Evolutionary conservation across 2,888 invertebrate species (phyloP).

Genomic region (Lasioglossum figueresi): DNA sequence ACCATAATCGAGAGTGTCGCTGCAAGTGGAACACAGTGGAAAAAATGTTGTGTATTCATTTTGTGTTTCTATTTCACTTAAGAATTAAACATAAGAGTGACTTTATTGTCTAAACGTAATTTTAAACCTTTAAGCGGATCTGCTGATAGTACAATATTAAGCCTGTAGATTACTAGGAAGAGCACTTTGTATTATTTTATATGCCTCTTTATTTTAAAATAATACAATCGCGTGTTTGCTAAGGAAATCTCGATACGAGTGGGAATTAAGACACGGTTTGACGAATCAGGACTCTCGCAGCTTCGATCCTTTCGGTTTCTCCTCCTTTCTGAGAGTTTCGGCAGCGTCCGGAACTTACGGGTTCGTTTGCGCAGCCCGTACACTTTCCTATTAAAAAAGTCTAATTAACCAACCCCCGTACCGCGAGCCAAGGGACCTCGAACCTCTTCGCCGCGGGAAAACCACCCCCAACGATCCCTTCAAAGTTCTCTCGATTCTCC

Average conservation of each 20-base stretch:
- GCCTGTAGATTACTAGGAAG: not conserved
- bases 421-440: not conserved
- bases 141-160: not conserved
- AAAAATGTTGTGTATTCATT: too few relatives aligned
- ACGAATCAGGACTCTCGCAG: not conserved
- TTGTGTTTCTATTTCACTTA: not conserved
- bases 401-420: not conserved
- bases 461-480: not conserved
- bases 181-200: not conserved
- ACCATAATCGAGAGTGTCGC: not conserved
- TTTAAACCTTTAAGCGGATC: too few relatives aligned
- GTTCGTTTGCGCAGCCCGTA: not conserved
- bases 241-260: not conserved
- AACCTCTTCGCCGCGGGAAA: not conserved
- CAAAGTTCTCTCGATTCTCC: not conserved
- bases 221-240: not conserved
- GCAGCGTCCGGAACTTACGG: not conserved
- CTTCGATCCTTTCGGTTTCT: not conserved
- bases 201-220: not conserved
- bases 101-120: not conserved
- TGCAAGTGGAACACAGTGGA: not conserved
- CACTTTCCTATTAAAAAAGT: conserved; percentile 10
- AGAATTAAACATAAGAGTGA: not conserved
- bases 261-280: not conserved
- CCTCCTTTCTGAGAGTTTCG: not conserved